Base-by-base conservation (phyloP, 1,140 invertebrate genomes). In the Colletes gigas region DNA sequence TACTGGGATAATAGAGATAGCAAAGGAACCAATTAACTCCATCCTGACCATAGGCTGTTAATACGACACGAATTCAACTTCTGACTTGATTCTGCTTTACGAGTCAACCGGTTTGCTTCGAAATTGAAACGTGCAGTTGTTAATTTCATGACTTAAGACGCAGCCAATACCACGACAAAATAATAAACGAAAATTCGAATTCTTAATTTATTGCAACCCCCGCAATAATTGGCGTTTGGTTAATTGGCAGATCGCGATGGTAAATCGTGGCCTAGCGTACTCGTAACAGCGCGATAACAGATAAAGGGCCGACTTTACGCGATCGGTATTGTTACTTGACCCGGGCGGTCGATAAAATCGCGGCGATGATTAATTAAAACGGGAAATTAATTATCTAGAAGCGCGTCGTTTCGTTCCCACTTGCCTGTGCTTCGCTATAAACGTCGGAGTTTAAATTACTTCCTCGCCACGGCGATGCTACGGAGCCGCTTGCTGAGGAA, bases 301-400 rank as follows among this genome's bases (percentile, higher is more conserved):
- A 50, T 72, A 65, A 71, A 15, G 63, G n/a, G 21, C 15, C 44
- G 60, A 19, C 47, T 47, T 57, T 74, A 74, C 63, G 57, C 57
- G 73, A 83, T 80, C 76, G 55, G 52, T 69, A 79, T 79, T 71
- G 60, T 73, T 75, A 54, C 30, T 65, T 67, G 60, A 57, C 71
- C 73, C 60, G 44, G 57, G 17, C 12, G 72, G 44, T 30, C 72
- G 62, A 86, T 81, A 81, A 81, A 81, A 83, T 86, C 75, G 17
- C 10, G 30, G 44, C 1, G 14, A 68, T 87, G 82, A 87, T 86
- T 86, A 86, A 87, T 87, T 78, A 83, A 86, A 59, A 15, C 47
- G 21, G 74, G n/a, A 77, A 87, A 87, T 86, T 86, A 87, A 87
- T 87, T 87, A 83, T 78, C 84, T 54, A 70, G 67, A 77, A 69